These are phyloP conservation scores for Scyliorhinus canicula DNA, from an alignment of 2,797 vertebrate genomes.

Conservation along the genomic window DNA sequence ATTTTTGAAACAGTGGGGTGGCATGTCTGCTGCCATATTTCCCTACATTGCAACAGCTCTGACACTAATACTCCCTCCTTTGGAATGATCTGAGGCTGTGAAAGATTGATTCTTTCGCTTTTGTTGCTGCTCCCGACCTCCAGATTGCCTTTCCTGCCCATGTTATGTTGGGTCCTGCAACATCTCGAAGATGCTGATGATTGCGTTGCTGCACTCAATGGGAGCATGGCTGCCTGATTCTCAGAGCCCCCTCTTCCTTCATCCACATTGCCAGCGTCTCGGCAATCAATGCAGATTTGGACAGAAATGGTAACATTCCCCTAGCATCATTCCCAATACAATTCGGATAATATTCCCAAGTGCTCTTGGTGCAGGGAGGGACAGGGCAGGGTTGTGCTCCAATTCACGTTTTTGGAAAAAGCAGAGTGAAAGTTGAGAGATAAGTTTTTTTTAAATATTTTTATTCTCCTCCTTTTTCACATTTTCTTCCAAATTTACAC, in stretches of 20 bases:
- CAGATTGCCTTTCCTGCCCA: background rate
- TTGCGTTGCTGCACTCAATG: background rate
- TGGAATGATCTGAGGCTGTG: background rate
- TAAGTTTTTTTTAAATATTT: no score
- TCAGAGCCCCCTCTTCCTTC: background rate
- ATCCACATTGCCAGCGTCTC: no score
- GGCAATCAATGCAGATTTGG: background rate
- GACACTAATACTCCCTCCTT: no score
- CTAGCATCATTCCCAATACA: background rate
- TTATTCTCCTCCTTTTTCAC: no score
- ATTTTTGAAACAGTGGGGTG: no score
- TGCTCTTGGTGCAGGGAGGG: no score
- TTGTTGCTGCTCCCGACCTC: background rate
- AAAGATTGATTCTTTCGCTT: background rate
- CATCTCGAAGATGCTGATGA: background rate
- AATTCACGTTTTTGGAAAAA: no score
- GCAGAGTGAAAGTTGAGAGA: no score
- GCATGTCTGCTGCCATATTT: no score
- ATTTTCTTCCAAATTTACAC: no score
- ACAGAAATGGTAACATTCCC: background rate
- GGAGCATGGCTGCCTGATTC: background rate
- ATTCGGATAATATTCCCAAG: background rate
- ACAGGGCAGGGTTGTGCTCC: no score
- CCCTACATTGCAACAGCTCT: no score
- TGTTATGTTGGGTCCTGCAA: background rate